These are phyloP conservation scores for Protodeltote pygarga DNA, from an alignment of 2,888 invertebrate species.

Conservation along the genomic window DNA sequence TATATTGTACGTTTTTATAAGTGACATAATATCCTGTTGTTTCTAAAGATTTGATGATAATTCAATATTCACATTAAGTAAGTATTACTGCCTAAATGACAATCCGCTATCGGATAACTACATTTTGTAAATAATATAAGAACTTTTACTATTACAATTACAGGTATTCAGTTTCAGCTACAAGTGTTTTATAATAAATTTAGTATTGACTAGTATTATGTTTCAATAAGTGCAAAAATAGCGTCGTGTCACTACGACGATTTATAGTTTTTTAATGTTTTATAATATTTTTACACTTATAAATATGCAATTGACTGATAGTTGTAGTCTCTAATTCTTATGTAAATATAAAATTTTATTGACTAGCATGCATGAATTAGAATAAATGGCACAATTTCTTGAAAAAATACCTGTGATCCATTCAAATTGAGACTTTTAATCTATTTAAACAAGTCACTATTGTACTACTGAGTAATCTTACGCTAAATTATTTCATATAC, in stretches of 20 bases:
- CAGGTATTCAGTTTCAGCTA: too few relatives aligned
- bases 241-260: constrained; percentile 16
- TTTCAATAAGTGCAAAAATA: constrained; percentile 23
- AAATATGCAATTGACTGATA: constrained; percentile 81
- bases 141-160: too few relatives aligned
- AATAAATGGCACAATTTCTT: constrained; percentile 70
- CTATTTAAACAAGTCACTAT: constrained; percentile 15
- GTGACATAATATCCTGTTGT: background rate
- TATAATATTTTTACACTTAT: constrained; percentile 57
- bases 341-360: constrained; percentile 60
- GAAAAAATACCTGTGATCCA: constrained; percentile 72
- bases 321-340: constrained; percentile 69
- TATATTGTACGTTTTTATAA: background rate
- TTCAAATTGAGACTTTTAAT: constrained; percentile 50
- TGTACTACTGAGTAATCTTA: too few relatives aligned
- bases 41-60: too few relatives aligned
- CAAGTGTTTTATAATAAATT: constrained; percentile 11
- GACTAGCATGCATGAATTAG: constrained; percentile 48
- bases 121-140: too few relatives aligned
- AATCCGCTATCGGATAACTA: too few relatives aligned
- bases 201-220: constrained; percentile 41
- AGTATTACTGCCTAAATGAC: too few relatives aligned
- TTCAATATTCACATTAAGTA: too few relatives aligned
- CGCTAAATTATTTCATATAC: too few relatives aligned
- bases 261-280: constrained; percentile 39